Evolutionary conservation across 1,140 invertebrate species (phyloP).

Genomic region (Platyura marginata): DNA sequence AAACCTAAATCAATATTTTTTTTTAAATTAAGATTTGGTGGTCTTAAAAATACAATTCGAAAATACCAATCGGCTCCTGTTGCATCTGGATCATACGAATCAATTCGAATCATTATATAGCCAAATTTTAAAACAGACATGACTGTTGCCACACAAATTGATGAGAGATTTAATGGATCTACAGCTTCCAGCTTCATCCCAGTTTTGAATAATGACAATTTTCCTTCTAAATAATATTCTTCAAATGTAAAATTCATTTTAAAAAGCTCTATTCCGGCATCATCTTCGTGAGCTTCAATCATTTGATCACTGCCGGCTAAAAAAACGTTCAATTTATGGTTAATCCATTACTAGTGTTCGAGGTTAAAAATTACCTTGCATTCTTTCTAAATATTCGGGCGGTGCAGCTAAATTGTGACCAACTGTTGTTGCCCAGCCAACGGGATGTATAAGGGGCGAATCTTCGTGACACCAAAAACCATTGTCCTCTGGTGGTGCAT

Average conservation of each 20-base stretch:
- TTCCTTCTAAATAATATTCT: constrained; percentile 21
- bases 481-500: constrained; percentile 56
- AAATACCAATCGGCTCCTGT: constrained; percentile 75
- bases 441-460: constrained; percentile 83
- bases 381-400: constrained; percentile 49
- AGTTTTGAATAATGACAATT: constrained; percentile 42
- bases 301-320: constrained; percentile 22
- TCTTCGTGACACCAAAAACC: constrained; percentile 95
- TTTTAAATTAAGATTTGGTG: neutral
- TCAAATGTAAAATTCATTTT: constrained; percentile 28
- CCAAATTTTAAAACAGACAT: constrained; percentile 81
- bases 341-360: neutral
- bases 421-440: constrained; percentile 79
- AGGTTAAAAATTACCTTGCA: constrained; percentile 18
- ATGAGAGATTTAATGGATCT: constrained; percentile 84
- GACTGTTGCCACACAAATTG: constrained; percentile 88
- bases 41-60: neutral
- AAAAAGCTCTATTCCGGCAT: constrained; percentile 58
- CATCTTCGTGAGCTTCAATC: constrained; percentile 33
- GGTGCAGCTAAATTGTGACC: constrained; percentile 77
- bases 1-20: too few relatives aligned
- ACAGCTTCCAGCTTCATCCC: constrained; percentile 96
- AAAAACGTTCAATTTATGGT: neutral
- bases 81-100: constrained; percentile 69
- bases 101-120: constrained; percentile 91